These are phyloP conservation scores for Andrena haemorrhoa DNA, from an alignment of 2,888 invertebrate species.

Conservation along the genomic window DNA sequence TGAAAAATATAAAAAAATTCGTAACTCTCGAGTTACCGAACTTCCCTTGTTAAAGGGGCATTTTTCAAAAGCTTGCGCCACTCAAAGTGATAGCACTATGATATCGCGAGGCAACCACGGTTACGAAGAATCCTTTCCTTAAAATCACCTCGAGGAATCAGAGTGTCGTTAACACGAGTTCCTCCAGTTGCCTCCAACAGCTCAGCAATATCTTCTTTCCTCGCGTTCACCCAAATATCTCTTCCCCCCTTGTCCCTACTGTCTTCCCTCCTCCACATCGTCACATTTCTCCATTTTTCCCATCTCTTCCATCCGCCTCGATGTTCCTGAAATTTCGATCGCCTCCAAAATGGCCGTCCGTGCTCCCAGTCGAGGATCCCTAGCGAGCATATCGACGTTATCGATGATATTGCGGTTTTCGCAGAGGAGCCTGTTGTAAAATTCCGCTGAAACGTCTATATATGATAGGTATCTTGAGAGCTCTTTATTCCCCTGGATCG, in stretches of 20 bases:
- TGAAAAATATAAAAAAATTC: no score
- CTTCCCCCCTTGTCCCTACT: constrained; percentile 7
- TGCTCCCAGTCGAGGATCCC: constrained; percentile 4
- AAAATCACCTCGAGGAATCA: constrained; percentile 50
- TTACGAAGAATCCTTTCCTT: constrained; percentile 2
- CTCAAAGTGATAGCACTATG: background rate
- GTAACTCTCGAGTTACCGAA: no score
- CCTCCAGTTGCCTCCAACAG: constrained; percentile 34
- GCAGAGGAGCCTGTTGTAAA: background rate
- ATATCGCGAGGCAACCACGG: background rate
- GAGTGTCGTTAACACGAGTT: constrained; percentile 61
- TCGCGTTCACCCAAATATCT: background rate
- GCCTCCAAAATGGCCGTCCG: constrained; percentile 23
- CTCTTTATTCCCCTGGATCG: background rate
- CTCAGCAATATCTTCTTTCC: constrained; percentile 29
- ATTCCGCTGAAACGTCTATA: background rate
- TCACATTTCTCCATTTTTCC: background rate
- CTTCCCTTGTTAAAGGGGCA: background rate
- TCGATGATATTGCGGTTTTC: constrained; percentile 30
- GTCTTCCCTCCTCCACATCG: background rate
- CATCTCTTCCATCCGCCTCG: background rate
- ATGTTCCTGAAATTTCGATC: constrained; percentile 38
- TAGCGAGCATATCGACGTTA: constrained; percentile 11
- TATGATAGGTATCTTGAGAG: constrained; percentile 5
- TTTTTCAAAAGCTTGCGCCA: background rate